Evolutionary conservation across 2,797 vertebrate species (phyloP).

Genomic region (Argentina silus): DNA sequence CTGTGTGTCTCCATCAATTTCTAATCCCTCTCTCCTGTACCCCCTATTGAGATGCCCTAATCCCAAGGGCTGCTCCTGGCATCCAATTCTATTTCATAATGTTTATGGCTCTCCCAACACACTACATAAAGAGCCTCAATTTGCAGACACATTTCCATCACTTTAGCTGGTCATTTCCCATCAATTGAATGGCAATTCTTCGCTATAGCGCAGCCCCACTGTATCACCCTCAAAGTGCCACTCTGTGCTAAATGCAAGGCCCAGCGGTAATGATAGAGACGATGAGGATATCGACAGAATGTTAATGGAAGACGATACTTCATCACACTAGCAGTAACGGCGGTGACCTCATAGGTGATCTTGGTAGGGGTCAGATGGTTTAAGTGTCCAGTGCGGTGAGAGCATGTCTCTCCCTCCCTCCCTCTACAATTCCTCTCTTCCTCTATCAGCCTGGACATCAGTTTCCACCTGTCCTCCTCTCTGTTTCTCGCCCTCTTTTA

Average conservation of each 20-base stretch:
- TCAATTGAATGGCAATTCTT: not conserved
- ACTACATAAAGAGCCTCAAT: not conserved
- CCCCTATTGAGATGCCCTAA: not conserved
- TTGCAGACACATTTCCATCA: not conserved
- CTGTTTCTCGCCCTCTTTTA: not conserved
- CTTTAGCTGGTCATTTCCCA: not conserved
- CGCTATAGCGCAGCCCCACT: not conserved
- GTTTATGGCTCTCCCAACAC: slow-evolving; percentile 1
- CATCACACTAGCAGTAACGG: not conserved
- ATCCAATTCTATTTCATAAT: slow-evolving; percentile 1
- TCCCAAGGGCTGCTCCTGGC: not conserved
- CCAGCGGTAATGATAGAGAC: not conserved
- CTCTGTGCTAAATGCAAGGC: not conserved
- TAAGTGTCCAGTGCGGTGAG: not conserved
- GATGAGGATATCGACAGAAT: slow-evolving; percentile 4
- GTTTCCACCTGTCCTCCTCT: not conserved
- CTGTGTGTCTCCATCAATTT: not conserved
- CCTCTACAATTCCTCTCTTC: not conserved
- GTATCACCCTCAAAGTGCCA: not conserved
- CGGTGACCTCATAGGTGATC: not conserved
- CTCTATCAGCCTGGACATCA: not conserved
- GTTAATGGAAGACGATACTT: not conserved
- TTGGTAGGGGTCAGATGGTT: not conserved
- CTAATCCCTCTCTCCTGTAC: not conserved
- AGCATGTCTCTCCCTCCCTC: not conserved